phyloP scores from a whole-genome alignment of 2,797 vertebrate species.

The Masticophis lateralis region DNA sequence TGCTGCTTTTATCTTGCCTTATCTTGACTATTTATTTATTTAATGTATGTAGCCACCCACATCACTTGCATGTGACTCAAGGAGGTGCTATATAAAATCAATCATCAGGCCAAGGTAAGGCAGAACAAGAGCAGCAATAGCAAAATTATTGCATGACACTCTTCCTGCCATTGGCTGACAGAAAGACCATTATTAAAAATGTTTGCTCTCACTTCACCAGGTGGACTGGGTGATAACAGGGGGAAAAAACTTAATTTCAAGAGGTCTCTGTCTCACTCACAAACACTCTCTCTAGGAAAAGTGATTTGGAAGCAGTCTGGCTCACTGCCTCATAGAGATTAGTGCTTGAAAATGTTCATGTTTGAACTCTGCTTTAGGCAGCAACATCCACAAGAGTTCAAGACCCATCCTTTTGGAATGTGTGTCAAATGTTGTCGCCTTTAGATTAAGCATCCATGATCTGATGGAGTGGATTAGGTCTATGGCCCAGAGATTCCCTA shows the following conservation, averaged over 20 bases:
- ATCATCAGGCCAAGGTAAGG: neutral
- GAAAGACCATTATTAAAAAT: neutral
- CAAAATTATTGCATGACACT: neutral
- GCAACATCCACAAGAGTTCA: neutral
- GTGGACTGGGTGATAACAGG: neutral
- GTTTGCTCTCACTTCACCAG: neutral
- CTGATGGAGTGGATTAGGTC: neutral
- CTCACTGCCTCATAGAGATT: neutral
- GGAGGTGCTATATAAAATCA: neutral
- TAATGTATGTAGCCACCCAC: neutral
- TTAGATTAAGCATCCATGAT: neutral
- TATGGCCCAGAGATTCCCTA: neutral
- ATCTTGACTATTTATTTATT: neutral
- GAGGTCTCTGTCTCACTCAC: neutral
- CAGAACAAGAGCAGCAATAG: neutral
- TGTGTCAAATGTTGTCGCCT: neutral
- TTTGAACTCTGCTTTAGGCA: neutral
- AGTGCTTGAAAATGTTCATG: neutral
- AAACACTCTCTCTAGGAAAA: neutral
- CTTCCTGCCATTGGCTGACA: neutral
- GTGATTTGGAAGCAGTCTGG: neutral
- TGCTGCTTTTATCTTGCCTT: neutral
- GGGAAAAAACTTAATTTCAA: neutral
- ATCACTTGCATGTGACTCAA: neutral
- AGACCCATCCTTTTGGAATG: neutral